A percentile compares a stretch with the other conserved stretches of the same genome.
Evolutionary conservation across 2,797 vertebrate genomes (phyloP).

Genomic region (Botia kubotai): DNA sequence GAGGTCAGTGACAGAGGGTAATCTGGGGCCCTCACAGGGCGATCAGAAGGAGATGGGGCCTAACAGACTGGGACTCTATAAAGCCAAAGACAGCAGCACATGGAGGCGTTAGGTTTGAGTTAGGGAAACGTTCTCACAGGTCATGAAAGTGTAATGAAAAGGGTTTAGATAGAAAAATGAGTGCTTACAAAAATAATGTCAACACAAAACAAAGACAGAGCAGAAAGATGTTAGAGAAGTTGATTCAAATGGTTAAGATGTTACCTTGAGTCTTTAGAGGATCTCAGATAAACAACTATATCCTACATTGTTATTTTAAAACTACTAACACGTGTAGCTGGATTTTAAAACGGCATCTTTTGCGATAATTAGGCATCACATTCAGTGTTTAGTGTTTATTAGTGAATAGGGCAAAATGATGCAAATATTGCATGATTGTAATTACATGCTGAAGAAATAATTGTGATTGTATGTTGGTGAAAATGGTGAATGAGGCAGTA

Average conservation of each 20-base stretch:
- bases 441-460: slow-evolving; percentile 2
- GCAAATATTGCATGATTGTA: neutral
- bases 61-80: slow-evolving; percentile 75
- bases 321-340: no score
- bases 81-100: slow-evolving; percentile 76
- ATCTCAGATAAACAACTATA: neutral
- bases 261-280: neutral
- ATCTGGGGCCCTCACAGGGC: slow-evolving; percentile 70
- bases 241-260: neutral
- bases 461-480: slow-evolving; percentile 6
- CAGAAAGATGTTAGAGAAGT: neutral
- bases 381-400: slow-evolving; percentile 12
- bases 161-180: neutral
- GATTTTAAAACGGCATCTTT: no score
- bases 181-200: neutral
- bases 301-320: no score
- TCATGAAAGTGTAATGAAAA: slow-evolving; percentile 25
- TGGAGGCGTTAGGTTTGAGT: slow-evolving; percentile 78
- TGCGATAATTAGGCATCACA: neutral
- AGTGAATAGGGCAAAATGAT: neutral
- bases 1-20: slow-evolving; percentile 76
- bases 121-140: slow-evolving; percentile 1
- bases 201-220: neutral
- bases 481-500: no score
- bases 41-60: slow-evolving; percentile 74